Evolutionary conservation across 2,113 vertebrate species (phyloP).

Genomic region (Microcebus tavaratra): DNA sequence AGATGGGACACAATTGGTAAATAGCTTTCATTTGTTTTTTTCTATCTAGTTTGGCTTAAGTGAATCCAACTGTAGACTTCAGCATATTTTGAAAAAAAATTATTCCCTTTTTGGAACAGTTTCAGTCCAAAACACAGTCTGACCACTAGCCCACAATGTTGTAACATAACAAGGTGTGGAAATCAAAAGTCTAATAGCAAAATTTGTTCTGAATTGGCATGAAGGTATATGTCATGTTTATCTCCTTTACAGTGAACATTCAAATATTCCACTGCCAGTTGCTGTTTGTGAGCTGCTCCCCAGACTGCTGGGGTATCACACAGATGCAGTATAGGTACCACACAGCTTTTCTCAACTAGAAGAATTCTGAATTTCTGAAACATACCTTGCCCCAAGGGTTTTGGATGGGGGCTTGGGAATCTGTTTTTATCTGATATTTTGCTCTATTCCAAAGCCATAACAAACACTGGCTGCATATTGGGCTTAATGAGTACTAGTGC

Average conservation of each 20-base stretch:
- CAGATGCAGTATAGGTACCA: not conserved
- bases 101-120: not conserved
- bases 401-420: not conserved
- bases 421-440: not conserved
- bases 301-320: not conserved
- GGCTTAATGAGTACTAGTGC: not conserved
- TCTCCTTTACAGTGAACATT: not conserved
- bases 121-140: not conserved
- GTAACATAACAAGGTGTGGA: not conserved
- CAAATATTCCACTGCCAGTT: not conserved
- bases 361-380: not conserved
- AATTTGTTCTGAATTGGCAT: not conserved
- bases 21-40: not conserved
- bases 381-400: not conserved
- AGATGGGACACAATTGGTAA: not conserved
- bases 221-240: not conserved
- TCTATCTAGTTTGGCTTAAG: constrained; percentile 23
- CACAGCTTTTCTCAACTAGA: not conserved
- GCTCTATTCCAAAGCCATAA: not conserved
- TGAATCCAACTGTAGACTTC: not conserved
- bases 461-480: not conserved
- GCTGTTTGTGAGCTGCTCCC: not conserved
- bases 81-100: constrained; percentile 31
- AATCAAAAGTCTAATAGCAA: constrained; percentile 19
- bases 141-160: not conserved